Base-by-base conservation (phyloP, 2,113 vertebrate genomes). In the Phrynosoma blainvillii region DNA sequence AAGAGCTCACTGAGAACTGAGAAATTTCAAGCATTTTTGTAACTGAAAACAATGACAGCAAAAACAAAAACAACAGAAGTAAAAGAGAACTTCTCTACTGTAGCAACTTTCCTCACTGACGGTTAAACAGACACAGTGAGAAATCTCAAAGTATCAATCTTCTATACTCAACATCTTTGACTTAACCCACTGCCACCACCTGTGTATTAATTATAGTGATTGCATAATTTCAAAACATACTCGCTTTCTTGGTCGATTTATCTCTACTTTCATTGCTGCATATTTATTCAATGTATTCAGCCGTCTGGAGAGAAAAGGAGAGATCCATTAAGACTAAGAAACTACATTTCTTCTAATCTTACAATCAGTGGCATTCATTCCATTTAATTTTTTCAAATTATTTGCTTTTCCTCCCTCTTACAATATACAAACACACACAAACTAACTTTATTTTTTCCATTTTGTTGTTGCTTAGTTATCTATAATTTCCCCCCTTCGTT, bases 261-360 rank as follows among this genome's bases (percentile, higher is more conserved):
- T 95, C 94, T 98, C 98, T 94, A 98, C 95, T 95, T 97, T 98
- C 97, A 98, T 96, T 79, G 96, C 96, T 66, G 96, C 95, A 74
- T 96, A 98, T 90, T 97, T 98, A 96, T 98, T 98, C 91, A 98
- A 89, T n/a, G 97, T 98, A 93, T 95, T 97, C 93, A 98, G 90
- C 86, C 98, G 96, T 90, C 98, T 98, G 88, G 11, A 71, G 84
- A 11, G 68, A 27, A 18, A 87, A 52, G 59, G 21, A 80, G 87
- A 79, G 62, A 92, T 70, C 75, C 13, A 80, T 25, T 87, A 21
- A 86, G 79, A 32, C 27, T 73, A 90, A 82, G 86, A 42, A 81
- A 68, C 21, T 16, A 85, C 75, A 1, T 14, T 75, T 0, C 89
- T 88, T 16, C 40, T 79, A 83, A 73, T 73, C 80, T 66, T 70